Base-by-base conservation (phyloP, 2,113 vertebrate species). In the Ptilonorhynchus violaceus region DNA sequence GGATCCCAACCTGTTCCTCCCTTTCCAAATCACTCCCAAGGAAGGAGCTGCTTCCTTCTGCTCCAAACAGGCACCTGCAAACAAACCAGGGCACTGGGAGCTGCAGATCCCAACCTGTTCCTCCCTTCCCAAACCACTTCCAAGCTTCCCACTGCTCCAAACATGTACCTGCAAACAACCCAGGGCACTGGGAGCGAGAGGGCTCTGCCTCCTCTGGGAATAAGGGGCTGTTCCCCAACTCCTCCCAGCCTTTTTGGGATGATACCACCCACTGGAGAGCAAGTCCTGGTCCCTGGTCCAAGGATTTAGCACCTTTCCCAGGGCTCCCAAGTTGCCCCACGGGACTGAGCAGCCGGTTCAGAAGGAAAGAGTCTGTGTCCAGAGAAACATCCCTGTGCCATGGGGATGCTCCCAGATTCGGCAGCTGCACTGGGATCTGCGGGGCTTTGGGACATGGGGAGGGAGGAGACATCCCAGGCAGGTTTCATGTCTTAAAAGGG, bases 161-260 rank as follows among this genome's bases (percentile, higher is more conserved):
- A 24, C 7, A 11, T 28, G 13, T 2, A 10, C 37, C 37, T 39
- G 37, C 37, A 39, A 39, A 39, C 37, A 20, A 3, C 20, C 24
- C 55, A 31, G 76, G 53, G 37, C 69, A n/a, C 2, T 0, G 0
- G 41, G 20, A 69, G 27, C 0, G 3, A 63, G 64, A 62, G 30
- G 9, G 17, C 39, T 86, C 53, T 86, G 70, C 59, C 79, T 27
- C 24, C 62, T 52, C 31, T 14, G 16, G 30, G n/a, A 69, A 25
- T 1, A 1, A 4, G 30, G 55, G 66, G 58, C 44, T 59, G 56
- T 1, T 44, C 20, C 23, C 42, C 15, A 1, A 2, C 39, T 47
- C 55, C 73, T 69, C 2, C 3, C 1, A 0, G 31, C 15, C 15
- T 35, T 50, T 55, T 30, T 8, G 52, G 58, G 64, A 63, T 1